These are phyloP conservation scores for Australoheros facetus DNA, from an alignment of 2,797 vertebrate genomes.

Conservation along the genomic window DNA sequence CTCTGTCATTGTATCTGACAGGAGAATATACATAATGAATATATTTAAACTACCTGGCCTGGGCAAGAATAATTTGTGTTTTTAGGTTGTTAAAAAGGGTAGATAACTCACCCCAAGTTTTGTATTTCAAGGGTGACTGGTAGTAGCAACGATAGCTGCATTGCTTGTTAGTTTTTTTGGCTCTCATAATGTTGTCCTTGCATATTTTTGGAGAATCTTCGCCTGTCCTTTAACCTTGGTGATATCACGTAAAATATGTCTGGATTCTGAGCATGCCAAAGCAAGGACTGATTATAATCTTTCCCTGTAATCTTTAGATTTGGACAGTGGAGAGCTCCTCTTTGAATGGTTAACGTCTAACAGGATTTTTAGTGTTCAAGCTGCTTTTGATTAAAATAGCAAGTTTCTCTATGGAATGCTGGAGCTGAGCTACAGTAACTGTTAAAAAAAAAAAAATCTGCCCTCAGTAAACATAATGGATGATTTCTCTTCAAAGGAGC, in stretches of 20 bases:
- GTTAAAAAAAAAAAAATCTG: constrained; percentile 51
- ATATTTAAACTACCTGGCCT: neutral
- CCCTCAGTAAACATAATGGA: constrained; percentile 79
- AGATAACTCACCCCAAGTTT: neutral
- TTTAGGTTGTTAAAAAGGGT: neutral
- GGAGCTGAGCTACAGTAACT: constrained; percentile 53
- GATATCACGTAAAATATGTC: constrained; percentile 47
- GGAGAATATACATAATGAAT: constrained; percentile 9
- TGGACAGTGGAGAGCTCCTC: constrained; percentile 51
- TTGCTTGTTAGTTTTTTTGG: constrained; percentile 7
- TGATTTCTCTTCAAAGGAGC: constrained; percentile 77
- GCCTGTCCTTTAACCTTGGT: constrained; percentile 24
- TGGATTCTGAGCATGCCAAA: constrained; percentile 40
- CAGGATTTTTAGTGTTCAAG: constrained; percentile 34
- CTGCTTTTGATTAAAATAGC: constrained; percentile 59
- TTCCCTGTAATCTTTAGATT: constrained; percentile 52
- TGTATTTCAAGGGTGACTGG: neutral
- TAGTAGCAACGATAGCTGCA: neutral
- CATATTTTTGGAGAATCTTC: constrained; percentile 24
- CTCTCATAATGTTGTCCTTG: constrained; percentile 3
- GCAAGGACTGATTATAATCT: constrained; percentile 42
- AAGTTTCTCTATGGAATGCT: constrained; percentile 50
- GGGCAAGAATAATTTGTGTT: neutral
- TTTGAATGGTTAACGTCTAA: constrained; percentile 49
- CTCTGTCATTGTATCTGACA: constrained; percentile 34